Evolutionary conservation across 2,113 vertebrate genomes (phyloP).

Genomic region (Rhinoptilus africanus): DNA sequence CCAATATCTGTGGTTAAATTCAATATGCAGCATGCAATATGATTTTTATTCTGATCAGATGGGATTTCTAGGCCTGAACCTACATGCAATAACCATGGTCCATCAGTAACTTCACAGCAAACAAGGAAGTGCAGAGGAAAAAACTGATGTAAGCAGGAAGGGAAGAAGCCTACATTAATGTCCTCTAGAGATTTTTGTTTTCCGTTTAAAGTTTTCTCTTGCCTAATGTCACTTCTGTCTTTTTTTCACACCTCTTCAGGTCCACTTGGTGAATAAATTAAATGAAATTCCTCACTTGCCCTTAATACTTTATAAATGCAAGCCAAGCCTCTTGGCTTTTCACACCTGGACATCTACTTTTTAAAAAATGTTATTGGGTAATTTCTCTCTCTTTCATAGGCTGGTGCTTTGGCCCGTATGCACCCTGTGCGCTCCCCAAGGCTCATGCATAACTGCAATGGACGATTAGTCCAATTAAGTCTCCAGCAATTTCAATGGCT

Average conservation of each 20-base stretch:
- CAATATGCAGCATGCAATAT: not conserved
- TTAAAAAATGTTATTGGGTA: not conserved
- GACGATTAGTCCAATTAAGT: constrained; percentile 69
- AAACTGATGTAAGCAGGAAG: not conserved
- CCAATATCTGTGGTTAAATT: not conserved
- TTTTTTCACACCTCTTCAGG: constrained; percentile 2
- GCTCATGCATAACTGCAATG: constrained; percentile 61
- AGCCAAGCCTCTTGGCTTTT: constrained; percentile 24
- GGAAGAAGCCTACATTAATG: not conserved
- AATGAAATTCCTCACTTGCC: constrained; percentile 15
- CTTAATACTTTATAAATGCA: constrained; percentile 24
- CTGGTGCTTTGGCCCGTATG: not conserved
- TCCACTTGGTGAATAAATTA: constrained; percentile 16
- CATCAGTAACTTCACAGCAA: not conserved
- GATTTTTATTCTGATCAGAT: not conserved
- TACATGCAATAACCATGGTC: not conserved
- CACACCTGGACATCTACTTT: not conserved
- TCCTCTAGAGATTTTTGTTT: not conserved
- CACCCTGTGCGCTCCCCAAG: not conserved
- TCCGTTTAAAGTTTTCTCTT: not conserved
- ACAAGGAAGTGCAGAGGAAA: not conserved
- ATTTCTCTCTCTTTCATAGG: constrained; percentile 7
- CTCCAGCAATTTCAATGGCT: constrained; percentile 48
- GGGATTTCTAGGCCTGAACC: not conserved
- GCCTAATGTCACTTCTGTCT: not conserved